Percentiles rank a stretch among this genome's conserved stretches.
phyloP scores from a whole-genome alignment of 2,888 invertebrate species.

The Piscicola geometra region DNA sequence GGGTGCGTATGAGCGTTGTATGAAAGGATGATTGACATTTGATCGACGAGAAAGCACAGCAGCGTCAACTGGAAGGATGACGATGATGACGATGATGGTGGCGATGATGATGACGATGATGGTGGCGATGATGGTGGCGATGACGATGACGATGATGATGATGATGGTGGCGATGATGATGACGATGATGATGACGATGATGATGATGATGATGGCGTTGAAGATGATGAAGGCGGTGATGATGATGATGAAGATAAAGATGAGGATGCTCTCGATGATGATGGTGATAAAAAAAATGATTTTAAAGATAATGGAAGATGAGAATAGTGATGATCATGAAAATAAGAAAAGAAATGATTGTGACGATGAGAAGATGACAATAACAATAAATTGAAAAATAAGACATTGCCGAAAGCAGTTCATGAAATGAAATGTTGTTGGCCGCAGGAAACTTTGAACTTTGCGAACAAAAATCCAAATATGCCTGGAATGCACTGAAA shows the following conservation, averaged over 20 bases:
- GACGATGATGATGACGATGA: neutral
- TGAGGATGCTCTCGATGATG: neutral
- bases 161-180: neutral
- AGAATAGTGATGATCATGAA: no score
- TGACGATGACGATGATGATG: slow-evolving; percentile 13
- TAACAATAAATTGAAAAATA: no score
- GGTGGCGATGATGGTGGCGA: slow-evolving; percentile 2
- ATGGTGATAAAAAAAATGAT: neutral
- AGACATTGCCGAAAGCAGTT: no score
- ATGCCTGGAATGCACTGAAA: no score
- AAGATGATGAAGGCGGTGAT: slow-evolving; percentile 8
- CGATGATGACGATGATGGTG: slow-evolving; percentile 13
- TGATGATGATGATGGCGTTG: neutral
- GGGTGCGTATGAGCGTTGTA: slow-evolving; percentile 12
- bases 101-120: slow-evolving; percentile 20
- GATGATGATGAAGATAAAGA: slow-evolving; percentile 5
- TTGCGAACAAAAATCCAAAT: no score
- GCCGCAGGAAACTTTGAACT: no score
- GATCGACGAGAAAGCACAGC: neutral
- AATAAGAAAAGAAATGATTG: no score
- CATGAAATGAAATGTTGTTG: no score
- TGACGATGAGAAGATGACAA: no score
- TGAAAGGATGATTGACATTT: slow-evolving; percentile 5
- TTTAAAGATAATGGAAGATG: no score
- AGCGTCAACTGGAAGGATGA: slow-evolving; percentile 17